These are phyloP conservation scores for Falcunculus frontatus DNA, from an alignment of 2,113 vertebrate genomes.

Conservation along the genomic window DNA sequence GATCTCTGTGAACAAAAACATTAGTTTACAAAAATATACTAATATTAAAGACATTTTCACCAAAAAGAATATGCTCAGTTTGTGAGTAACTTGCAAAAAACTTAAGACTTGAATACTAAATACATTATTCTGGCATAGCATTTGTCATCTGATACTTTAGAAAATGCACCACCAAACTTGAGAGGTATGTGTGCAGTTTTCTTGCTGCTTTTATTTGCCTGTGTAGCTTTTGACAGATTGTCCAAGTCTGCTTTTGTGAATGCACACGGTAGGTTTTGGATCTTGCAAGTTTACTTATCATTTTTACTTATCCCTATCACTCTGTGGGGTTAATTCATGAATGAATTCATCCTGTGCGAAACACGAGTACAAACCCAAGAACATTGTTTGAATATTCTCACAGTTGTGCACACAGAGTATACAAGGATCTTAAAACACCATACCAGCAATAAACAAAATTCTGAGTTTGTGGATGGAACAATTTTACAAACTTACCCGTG, in stretches of 20 bases:
- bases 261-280: neutral
- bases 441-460: neutral
- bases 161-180: neutral
- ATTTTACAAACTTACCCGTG: neutral
- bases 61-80: conserved; percentile 9
- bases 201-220: neutral
- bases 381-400: neutral
- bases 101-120: neutral
- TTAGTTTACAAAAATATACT: neutral
- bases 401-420: neutral
- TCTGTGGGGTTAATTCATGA: neutral
- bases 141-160: neutral
- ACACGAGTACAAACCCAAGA: neutral
- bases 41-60: conserved; percentile 38
- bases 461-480: neutral
- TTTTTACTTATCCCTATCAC: neutral
- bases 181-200: neutral
- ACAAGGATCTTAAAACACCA: rapidly evolving
- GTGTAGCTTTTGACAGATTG: neutral
- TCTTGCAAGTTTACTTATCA: neutral
- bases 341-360: neutral
- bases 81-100: neutral
- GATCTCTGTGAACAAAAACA: neutral
- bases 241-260: neutral
- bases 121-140: neutral